These are phyloP conservation scores for Sycobia sp. DNA, from an alignment of 1,140 invertebrate species.

Conservation along the genomic window DNA sequence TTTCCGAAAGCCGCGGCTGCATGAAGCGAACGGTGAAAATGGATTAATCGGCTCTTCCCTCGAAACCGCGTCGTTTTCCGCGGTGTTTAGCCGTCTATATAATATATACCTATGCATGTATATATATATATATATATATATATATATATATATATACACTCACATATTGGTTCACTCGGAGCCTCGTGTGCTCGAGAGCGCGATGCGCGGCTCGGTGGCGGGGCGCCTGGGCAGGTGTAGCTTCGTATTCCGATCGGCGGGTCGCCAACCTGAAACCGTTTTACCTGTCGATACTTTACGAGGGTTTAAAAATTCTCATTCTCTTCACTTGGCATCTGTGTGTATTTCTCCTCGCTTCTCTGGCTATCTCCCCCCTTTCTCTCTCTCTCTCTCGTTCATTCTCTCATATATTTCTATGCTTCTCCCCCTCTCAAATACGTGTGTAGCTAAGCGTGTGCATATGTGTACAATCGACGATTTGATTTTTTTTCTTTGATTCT, in stretches of 20 bases:
- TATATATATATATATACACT: too few relatives aligned
- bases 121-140: too few relatives aligned
- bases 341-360: neutral
- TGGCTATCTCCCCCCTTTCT: neutral
- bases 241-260: conserved; percentile 16
- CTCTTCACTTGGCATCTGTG: neutral
- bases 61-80: conserved; percentile 12
- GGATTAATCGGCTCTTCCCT: conserved; percentile 29
- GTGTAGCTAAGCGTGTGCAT: too few relatives aligned
- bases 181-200: too few relatives aligned
- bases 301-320: conserved; percentile 8
- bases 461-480: too few relatives aligned
- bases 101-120: too few relatives aligned
- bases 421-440: neutral
- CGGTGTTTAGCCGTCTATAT: neutral
- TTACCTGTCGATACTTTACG: conserved; percentile 33
- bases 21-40: conserved; percentile 22
- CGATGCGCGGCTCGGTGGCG: too few relatives aligned
- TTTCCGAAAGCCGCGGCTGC: conserved; percentile 10
- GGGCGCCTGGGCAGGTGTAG: conserved; percentile 14
- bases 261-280: conserved; percentile 6
- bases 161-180: too few relatives aligned
- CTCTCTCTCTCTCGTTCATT: neutral
- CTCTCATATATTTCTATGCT: neutral
- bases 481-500: too few relatives aligned